Evolutionary conservation across 2,113 vertebrate genomes (phyloP).

Genomic region (Ivindomyrus marchei): DNA sequence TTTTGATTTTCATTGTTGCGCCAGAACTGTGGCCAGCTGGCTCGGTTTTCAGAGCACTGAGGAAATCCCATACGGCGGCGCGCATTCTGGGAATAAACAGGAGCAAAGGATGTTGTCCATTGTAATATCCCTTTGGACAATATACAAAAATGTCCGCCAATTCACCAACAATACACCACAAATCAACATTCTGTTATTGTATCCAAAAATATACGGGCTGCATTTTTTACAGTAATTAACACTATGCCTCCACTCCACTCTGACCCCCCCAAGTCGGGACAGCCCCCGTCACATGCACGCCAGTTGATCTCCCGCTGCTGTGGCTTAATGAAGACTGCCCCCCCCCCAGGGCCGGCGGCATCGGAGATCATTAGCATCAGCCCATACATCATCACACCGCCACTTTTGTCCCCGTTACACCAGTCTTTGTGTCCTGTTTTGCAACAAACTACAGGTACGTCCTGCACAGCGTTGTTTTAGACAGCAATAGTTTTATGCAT

Average conservation of each 20-base stretch:
- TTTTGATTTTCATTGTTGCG: slow-evolving; percentile 23
- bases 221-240: background rate
- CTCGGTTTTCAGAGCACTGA: background rate
- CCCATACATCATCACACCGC: slow-evolving; percentile 37
- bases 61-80: slow-evolving; percentile 7
- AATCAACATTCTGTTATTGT: background rate
- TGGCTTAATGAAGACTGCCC: background rate
- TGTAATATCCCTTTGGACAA: background rate
- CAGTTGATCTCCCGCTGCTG: background rate
- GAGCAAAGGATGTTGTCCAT: background rate
- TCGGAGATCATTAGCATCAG: slow-evolving; percentile 16
- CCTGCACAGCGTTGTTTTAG: background rate
- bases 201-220: background rate
- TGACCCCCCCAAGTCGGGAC: background rate
- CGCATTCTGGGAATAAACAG: background rate
- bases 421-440: slow-evolving; percentile 47
- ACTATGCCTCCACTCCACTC: slow-evolving; percentile 11
- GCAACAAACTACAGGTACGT: background rate
- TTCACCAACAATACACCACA: background rate
- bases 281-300: background rate
- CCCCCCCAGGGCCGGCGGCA: background rate
- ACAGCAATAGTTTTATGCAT: background rate
- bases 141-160: background rate
- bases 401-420: slow-evolving; percentile 23
- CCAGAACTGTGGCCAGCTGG: background rate